Conservation (phyloP, 2,888 invertebrate genomes). For the Troides aeacus region DNA sequence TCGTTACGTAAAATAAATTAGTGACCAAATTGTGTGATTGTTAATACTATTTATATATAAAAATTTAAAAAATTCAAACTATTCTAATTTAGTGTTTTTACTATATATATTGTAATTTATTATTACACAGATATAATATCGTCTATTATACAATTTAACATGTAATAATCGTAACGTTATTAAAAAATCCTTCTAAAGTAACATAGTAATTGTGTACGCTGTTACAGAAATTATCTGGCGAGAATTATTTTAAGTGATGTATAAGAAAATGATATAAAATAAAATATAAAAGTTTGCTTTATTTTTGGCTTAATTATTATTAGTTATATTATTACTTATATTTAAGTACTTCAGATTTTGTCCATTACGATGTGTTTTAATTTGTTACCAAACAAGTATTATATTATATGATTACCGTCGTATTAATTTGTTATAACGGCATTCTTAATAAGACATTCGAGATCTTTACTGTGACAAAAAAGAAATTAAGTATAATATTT, state of each 20-base stretch:
- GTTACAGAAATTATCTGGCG: too few relatives aligned
- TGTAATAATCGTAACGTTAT: background rate
- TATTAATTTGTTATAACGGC: too few relatives aligned
- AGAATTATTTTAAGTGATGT: too few relatives aligned
- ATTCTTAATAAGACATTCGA: too few relatives aligned
- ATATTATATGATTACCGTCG: too few relatives aligned
- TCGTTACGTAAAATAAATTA: background rate
- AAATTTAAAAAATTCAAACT: slow-evolving; percentile 3
- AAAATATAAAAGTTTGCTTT: background rate
- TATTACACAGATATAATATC: background rate
- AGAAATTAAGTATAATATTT: too few relatives aligned
- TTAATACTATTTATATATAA: slow-evolving; percentile 6
- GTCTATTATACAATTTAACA: background rate
- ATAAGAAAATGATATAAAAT: too few relatives aligned
- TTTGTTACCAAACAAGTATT: background rate
- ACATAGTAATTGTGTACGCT: background rate
- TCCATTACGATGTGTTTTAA: background rate
- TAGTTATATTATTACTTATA: background rate
- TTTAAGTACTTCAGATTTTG: background rate
- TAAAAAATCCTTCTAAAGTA: background rate
- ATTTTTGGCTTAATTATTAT: background rate
- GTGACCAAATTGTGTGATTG: slow-evolving; percentile 8
- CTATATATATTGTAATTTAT: background rate
- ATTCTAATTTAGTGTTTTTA: slow-evolving; percentile 1
- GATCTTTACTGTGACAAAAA: too few relatives aligned